Evolutionary conservation across 2,113 vertebrate species (phyloP).

Genomic region (Cyprinodon brontotheroides): DNA sequence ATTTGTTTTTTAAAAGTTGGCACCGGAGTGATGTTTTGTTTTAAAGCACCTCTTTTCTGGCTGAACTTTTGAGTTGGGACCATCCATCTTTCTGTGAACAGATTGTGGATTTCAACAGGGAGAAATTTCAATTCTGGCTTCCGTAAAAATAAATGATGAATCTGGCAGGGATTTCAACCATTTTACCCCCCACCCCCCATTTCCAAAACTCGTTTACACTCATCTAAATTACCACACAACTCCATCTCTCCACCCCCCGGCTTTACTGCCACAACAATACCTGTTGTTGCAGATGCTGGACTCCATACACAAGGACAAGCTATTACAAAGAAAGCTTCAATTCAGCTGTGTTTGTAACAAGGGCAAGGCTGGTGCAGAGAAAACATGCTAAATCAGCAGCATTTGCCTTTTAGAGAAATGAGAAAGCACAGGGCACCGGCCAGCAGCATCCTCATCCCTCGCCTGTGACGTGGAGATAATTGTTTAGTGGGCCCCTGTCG

Average conservation of each 20-base stretch:
- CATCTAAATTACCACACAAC: neutral
- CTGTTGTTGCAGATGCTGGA: slow-evolving; percentile 55
- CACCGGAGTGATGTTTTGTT: no score
- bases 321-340: slow-evolving; percentile 31
- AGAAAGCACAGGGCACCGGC: slow-evolving; percentile 49
- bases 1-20: no score
- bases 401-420: slow-evolving; percentile 61
- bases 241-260: neutral
- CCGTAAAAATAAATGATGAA: slow-evolving; percentile 11
- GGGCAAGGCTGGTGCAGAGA: slow-evolving; percentile 42
- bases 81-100: neutral
- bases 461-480: slow-evolving; percentile 53
- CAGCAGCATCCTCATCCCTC: slow-evolving; percentile 29
- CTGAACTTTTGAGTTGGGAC: neutral
- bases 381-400: slow-evolving; percentile 63
- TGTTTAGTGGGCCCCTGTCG: slow-evolving; percentile 61
- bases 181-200: neutral
- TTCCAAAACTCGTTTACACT: neutral
- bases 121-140: neutral
- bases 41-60: neutral
- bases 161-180: neutral
- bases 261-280: slow-evolving; percentile 49
- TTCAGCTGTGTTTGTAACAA: slow-evolving; percentile 57
- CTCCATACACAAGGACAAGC: slow-evolving; percentile 57
- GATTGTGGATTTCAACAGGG: neutral